Evolutionary conservation across 64 coral and sea anemone species (phyloP), one percentile per base, ranked within the genome.

Genomic region (Actinia equina): DNA sequence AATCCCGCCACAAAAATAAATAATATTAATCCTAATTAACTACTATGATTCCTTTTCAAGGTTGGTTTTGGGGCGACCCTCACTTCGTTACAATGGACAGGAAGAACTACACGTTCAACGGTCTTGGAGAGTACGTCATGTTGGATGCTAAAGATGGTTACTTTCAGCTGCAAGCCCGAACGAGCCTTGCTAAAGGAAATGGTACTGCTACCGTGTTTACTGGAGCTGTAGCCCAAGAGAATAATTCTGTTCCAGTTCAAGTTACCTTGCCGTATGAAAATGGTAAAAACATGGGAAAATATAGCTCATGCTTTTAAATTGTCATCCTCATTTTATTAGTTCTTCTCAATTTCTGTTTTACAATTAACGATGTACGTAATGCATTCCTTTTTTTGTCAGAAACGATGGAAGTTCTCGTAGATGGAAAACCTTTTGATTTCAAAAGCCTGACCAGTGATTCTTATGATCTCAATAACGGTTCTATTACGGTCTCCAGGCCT

Each of bases 41-140:
- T 49, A 49, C 46, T 49, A 8, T 49, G 7, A 49, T 49, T 49
- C 46, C 4, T 49, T 49, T 49, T 49, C 46, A 26, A 91, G 89
- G 67, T 46, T 78, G 67, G 89, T 86, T 79, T 57, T 86, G 69
- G 69, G 83, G 89, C 46, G 89, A 91, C 15, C 89, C 89, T 79
- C 89, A 91, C 37, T 61, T 91, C 42, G 71, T 45, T n/a, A 91
- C 89, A 8, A 52, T 91, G 20, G 89, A 91, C 49, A 69, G 69
- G 16, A 18, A 55, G 5, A 79, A 79, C 55, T 91, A 91, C 45
- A 89, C 88, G 4, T 89, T 88, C 17, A 88, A 88, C 60, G 87
- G 87, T 22, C 59, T 82, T 2, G 87, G 87, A 17, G 87, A 88
- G 22, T 88, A 80, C 45, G 78, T 82, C 41, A 79, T 88, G 71